Base-by-base conservation (phyloP, 1,140 invertebrate species). In the Ceratitis capitata region DNA sequence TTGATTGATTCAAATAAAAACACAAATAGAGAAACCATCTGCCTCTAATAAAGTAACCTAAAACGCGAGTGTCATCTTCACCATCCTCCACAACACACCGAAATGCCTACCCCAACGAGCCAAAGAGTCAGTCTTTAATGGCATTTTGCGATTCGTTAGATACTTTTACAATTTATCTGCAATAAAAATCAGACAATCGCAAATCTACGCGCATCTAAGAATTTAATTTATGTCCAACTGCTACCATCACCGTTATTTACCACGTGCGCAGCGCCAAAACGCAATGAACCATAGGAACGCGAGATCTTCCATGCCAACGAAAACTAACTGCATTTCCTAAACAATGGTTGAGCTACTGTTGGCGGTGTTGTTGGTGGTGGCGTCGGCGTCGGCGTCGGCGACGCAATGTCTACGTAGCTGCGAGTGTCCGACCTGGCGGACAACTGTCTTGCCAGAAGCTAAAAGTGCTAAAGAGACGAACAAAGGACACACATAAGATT, bases 171-270 rank as follows among this genome's bases (percentile, higher is more conserved):
- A n/a, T 45, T 78, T 78, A 78, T 78, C 69, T n/a, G 39, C 69
- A 45, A 78, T 78, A 78, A 78, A 78, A 78, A 78, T 78, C 69
- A 45, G 69, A 26, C 39, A 78, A 78, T 78, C 69, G 39, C 69
- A 45, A 2, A 78, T 78, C 69, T 78, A 47, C n/a, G n/a, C n/a
- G n/a, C n/a, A n/a, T n/a, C n/a, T n/a, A n/a, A n/a, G 45, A 39
- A 78, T 78, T 78, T 78, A 47, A 78, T 78, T 78, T 78, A 78
- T 78, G 69, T 45, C 69, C 69, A 78, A 78, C 69, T 78, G 69
- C 69, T 78, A 78, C 69, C 32, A 39, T 39, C 69, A 78, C 69
- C 69, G n/a, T 78, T 78, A 78, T 26, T n/a, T 78, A 45, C 42
- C 69, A 78, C 69, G 69, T 45, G 39, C 69, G 14, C n/a, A 19